Evolutionary conservation across 2,888 invertebrate genomes (phyloP), one percentile per base, ranked within the genome.

Genomic region (Patella depressa): DNA sequence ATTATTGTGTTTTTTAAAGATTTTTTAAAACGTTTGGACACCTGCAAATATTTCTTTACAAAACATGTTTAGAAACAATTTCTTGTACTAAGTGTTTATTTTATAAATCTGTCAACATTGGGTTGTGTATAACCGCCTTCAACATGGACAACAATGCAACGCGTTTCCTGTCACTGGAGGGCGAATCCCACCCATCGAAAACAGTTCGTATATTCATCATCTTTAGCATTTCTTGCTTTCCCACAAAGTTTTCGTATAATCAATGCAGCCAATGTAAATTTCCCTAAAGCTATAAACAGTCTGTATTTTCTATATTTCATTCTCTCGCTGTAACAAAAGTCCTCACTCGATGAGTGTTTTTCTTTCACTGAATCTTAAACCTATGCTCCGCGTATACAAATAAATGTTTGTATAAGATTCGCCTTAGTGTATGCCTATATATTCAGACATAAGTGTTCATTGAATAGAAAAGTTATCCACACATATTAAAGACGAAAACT

Each of bases 401-500:
- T 65, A 65, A 65, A 65, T 65, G 65, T 65, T 65, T 65, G 65
- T 65, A 24, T 24, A 65, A 65, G 65, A 9, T 65, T 65, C 65
- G 19, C 24, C 65, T 65, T 24, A 65, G 65, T 24, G 65, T 65
- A 24, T 65, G 65, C 65, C 65, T 65, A 65, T 65, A 65, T 65
- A 65, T 65, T 65, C 19, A 65, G 24, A 65, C 19, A 19, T 65
- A 65, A 65, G 65, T 65, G 65, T 65, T 24, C 24, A 65, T 65
- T 65, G 65, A 65, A 65, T 14, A 65, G 65, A 65, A 65, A 65
- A 65, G 65, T 24, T 65, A 65, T 65, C 65, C 65, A 65, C 65
- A 65, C 65, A 65, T 65, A 65, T 65, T 65, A 65, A 65, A 65
- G 65, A 19, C 19, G 65, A 65, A 65, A 65, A 24, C 65, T 65